These are phyloP conservation scores for Caerostris darwini DNA, from an alignment of 1,140 invertebrate genomes.

Conservation along the genomic window DNA sequence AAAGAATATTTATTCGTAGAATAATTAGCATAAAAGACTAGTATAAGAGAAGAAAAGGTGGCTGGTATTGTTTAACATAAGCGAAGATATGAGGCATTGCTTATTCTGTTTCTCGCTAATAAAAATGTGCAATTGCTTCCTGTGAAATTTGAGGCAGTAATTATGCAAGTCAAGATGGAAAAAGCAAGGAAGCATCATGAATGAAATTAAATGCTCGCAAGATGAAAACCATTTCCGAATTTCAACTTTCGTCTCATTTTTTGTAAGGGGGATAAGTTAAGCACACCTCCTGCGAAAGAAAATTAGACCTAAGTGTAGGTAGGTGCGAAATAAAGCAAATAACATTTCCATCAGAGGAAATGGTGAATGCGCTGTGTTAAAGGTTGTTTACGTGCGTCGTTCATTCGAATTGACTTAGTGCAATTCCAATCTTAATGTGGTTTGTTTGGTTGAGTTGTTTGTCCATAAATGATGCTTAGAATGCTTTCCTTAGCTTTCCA, in stretches of 20 bases:
- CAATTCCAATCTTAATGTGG: constrained; percentile 1
- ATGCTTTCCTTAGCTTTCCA: too few relatives aligned
- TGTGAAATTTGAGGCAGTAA: background rate
- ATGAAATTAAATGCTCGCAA: background rate
- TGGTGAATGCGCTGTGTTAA: constrained; percentile 27
- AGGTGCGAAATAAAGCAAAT: constrained; percentile 14
- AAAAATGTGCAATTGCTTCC: background rate
- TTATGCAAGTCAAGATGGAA: background rate
- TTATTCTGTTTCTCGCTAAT: background rate
- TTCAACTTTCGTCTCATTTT: constrained; percentile 1
- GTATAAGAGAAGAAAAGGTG: too few relatives aligned
- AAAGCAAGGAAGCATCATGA: background rate
- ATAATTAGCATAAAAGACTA: too few relatives aligned
- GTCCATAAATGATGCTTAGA: too few relatives aligned
- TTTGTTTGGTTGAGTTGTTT: background rate
- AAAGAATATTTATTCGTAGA: too few relatives aligned
- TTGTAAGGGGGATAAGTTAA: background rate
- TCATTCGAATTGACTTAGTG: constrained; percentile 25
- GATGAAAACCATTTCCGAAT: constrained; percentile 2
- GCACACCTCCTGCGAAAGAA: background rate
- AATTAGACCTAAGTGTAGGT: background rate
- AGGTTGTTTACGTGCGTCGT: constrained; percentile 4
- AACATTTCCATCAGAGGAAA: constrained; percentile 15
- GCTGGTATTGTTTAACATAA: too few relatives aligned
- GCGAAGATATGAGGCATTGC: background rate